phyloP scores from a whole-genome alignment of 1,140 invertebrate genomes.

The Uloborus diversus region DNA sequence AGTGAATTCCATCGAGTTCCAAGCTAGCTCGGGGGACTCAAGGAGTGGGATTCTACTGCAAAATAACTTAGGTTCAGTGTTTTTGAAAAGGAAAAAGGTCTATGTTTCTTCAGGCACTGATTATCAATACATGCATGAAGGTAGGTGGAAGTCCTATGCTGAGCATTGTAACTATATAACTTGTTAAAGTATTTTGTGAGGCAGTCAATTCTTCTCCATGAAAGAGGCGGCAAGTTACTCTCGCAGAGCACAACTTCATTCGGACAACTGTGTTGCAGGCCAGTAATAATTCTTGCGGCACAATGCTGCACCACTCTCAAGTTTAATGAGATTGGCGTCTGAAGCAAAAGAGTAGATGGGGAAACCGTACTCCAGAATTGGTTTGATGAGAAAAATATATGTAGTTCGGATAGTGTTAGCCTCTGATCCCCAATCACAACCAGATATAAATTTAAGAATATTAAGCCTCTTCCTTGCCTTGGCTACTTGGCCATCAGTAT shows the following conservation, averaged over 20 bases:
- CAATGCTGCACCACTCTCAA: background rate
- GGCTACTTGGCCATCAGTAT: background rate
- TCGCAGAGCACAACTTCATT: background rate
- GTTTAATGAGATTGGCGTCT: too few relatives aligned
- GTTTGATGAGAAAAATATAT: too few relatives aligned
- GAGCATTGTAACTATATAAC: constrained; percentile 1
- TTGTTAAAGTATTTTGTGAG: constrained; percentile 13
- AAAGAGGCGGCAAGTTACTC: background rate
- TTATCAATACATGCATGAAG: background rate
- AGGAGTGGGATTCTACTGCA: background rate
- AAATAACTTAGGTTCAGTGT: background rate
- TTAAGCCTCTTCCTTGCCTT: background rate
- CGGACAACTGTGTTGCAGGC: background rate
- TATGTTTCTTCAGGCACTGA: constrained; percentile 8
- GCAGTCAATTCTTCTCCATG: background rate
- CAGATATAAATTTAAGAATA: background rate
- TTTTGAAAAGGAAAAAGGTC: background rate
- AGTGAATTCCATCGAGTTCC: too few relatives aligned
- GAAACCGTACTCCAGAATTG: too few relatives aligned
- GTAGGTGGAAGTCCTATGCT: constrained; percentile 7
- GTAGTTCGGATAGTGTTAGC: too few relatives aligned
- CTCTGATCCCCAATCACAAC: background rate
- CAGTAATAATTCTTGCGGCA: background rate
- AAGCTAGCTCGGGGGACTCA: background rate
- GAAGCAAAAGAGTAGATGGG: too few relatives aligned